Evolutionary conservation across 2,113 vertebrate genomes (phyloP), one percentile per base, ranked within the genome.

Genomic region (Hymenochirus boettgeri): DNA sequence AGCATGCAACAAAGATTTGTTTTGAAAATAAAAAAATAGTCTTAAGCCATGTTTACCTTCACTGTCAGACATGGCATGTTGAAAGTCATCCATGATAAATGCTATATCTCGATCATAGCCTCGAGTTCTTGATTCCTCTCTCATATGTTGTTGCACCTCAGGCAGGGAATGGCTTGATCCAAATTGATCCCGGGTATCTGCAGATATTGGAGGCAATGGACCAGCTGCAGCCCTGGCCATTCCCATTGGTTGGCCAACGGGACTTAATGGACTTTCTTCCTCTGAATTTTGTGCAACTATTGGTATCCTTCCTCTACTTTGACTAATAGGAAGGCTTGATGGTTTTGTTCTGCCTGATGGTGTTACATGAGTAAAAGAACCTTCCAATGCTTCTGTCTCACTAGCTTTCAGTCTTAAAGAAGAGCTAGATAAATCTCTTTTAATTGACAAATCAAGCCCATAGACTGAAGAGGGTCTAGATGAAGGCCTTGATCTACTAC

Each of bases 61-160:
- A 65, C 96, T 99, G 86, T 99, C 97, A 74, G 97, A 99, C 97
- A 99, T 98, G 83, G 97, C 97, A 76, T 97, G 96, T 75, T 98
- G 95, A 82, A 98, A 92, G 83, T 99, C 97, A 82, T 99, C 97
- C 93, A 99, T 97, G 83, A 99, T 93, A 88, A 96, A 97, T 60
- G 92, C 92, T 75, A 99, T 95, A 76, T 99, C 95, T 76, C 95
- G 91, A 80, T 99, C 96, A 74, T 96, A 99, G 73, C 93, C 94
- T 46, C 92, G 88, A 67, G 93, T 96, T 63, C 93, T 86, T 74
- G 95, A 96, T 76, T 98, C 95, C 81, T 99, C 97, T 76, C 94
- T 92, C 95, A 98, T 98, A 73, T 99, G 97, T 72, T 99, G 97
- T 64, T 99, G 97, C 67, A 98, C 97, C 80, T 99, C 97, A 57